Base-by-base conservation (phyloP, 1,140 invertebrate species). In the Caenorhabditis tropicalis region DNA sequence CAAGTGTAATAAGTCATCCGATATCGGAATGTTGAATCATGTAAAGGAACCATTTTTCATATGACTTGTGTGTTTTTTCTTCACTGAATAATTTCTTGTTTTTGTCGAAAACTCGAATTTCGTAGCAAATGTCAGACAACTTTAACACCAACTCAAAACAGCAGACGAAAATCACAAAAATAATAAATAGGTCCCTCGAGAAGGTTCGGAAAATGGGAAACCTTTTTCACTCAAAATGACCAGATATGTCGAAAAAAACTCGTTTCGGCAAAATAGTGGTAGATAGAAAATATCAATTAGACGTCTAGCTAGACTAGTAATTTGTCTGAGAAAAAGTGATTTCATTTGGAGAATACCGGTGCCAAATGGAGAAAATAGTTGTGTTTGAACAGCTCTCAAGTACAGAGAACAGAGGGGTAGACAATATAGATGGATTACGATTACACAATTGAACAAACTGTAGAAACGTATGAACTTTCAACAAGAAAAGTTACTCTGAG, bases 1-100 rank as follows among this genome's bases (percentile, higher is more conserved):
- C 58, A 65, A 2, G 53, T 58, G 53, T 58, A 58, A 58, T 58
- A 58, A 65, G 58, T 65, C 58, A 65, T 65, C 36, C 31, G 58
- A 65, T 65, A 65, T 65, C 16, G 2, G 0, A 65, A 33, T 33
- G 19, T 33, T 24, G 31, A 36, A 65, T 33, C 16, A 65, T 65
- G 21, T 7, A 65, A 33, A 29, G 58, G 36, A 65, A 65, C 53
- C 7, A 56, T 56, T 29, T 56, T 56, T 27, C 24, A 56, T 56
- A 56, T 56, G 53, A 56, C 53, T 56, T 56, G 21, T 56, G 19
- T 27, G 27, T 56, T 56, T 56, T 27, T 10, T 27, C 24, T 19
- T n/a, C 12, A 27, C 53, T 56, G 53, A 56, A 56, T 56, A 56
- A 56, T 56, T 56, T 56, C 53, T 56, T 56, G 53, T 56, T 56